Evolutionary conservation across 2,113 vertebrate species (phyloP).

Genomic region (Malurus cyaneus): DNA sequence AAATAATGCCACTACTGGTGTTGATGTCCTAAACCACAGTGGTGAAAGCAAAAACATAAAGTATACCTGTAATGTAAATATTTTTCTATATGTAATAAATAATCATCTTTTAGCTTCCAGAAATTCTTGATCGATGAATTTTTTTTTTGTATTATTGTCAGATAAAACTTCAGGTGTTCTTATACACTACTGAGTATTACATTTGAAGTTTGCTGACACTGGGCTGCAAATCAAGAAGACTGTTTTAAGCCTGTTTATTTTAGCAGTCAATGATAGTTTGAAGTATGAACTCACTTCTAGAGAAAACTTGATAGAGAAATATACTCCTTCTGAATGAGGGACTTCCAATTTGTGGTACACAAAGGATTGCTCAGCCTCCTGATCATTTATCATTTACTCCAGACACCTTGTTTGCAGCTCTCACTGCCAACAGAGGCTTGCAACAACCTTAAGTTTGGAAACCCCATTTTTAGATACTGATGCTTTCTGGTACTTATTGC

Average conservation of each 20-base stretch:
- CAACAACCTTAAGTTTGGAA: not conserved
- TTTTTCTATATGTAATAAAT: constrained; percentile 20
- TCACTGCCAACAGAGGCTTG: rapidly evolving
- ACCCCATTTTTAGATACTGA: not conserved
- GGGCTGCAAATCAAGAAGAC: not conserved
- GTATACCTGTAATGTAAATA: not conserved
- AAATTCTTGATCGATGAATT: not conserved
- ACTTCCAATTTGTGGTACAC: not conserved
- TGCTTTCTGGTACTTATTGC: not conserved
- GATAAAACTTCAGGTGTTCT: not conserved
- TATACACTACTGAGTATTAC: not conserved
- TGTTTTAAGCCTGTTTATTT: not conserved
- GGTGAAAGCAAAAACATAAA: not conserved
- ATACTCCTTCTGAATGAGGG: not conserved
- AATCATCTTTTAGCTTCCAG: not conserved
- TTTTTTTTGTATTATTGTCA: not conserved
- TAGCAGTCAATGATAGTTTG: not conserved
- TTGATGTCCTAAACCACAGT: not conserved
- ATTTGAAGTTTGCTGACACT: not conserved
- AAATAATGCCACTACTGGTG: not conserved
- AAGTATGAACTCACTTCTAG: not conserved
- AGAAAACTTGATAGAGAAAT: not conserved
- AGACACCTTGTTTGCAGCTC: not conserved
- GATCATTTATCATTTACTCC: not conserved
- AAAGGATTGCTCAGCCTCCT: not conserved